Evolutionary conservation across 1,140 invertebrate genomes (phyloP), one percentile per base, ranked within the genome.

Genomic region (Hylyphantes graminicola): DNA sequence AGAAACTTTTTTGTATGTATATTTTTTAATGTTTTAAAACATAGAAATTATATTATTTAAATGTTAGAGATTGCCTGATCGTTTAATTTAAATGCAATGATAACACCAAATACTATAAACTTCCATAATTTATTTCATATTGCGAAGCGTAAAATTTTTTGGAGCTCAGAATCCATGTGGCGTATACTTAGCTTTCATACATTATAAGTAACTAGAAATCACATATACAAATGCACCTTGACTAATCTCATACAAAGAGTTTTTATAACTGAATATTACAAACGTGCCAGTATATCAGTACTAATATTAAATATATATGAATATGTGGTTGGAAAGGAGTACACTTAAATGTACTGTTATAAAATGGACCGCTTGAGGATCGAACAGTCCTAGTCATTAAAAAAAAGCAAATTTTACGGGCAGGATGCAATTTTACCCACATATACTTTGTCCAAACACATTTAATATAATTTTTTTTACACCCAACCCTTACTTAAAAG

Each of bases 211-310:
- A 83, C 80, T 83, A 74, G 80, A 83, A 83, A 83, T 73, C 72
- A 75, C 80, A 53, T 35, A 35, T 83, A 83, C 80, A 83, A 83
- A 83, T 83, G 57, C 80, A 75, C 72, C 74, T 75, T 64, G 80
- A 75, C 70, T 83, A 83, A 79, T 79, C 54, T 57, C 5, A 53
- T 83, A 83, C 51, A 83, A 83, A 83, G 17, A 81, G 67, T 61
- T 19, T 15, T 50, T 13, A 21, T 17, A 81, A 83, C 57, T 65
- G 11, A 73, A 73, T n/a, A 54, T 54, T 73, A 83, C 12, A 83
- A 75, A 83, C 72, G 80, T 74, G 72, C 80, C 65, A 50, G 48
- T 73, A 59, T 50, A 70, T 70, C 19, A 78, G 59, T 76, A 70
- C 77, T 81, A 81, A 72, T 65, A 53, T 53, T 13, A 50, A 61